These are phyloP conservation scores for Lophotis ruficrista DNA, from an alignment of 2,113 vertebrate species.

Conservation along the genomic window DNA sequence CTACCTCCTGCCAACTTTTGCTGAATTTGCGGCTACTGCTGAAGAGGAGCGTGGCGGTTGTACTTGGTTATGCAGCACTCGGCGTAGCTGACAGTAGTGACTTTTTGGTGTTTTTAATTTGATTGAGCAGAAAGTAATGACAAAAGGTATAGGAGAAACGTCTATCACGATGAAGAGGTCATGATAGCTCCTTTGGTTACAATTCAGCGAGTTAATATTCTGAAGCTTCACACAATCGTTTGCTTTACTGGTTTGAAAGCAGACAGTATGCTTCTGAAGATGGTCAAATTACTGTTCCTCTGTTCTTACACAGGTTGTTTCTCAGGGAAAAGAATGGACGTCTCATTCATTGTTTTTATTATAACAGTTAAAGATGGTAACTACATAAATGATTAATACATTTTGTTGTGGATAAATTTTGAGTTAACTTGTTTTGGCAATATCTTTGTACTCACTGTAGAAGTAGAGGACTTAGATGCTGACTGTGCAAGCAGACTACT, in stretches of 20 bases:
- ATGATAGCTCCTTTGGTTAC: background rate
- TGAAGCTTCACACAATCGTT: background rate
- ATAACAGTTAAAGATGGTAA: background rate
- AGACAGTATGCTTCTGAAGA: background rate
- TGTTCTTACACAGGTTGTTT: background rate
- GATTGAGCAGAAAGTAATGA: background rate
- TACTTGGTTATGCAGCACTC: background rate
- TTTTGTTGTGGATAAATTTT: background rate
- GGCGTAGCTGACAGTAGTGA: background rate
- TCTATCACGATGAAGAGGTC: accelerated
- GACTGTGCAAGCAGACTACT: background rate
- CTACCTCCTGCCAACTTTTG: background rate
- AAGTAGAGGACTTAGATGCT: background rate
- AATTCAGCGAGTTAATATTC: background rate
- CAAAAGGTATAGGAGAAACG: background rate
- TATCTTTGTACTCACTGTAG: background rate
- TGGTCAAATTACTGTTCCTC: background rate
- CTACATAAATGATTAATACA: background rate
- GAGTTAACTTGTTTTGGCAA: background rate
- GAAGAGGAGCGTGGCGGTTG: background rate
- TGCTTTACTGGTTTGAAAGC: background rate
- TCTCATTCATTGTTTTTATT: background rate
- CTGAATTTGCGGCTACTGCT: background rate
- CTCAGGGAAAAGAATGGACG: background rate
- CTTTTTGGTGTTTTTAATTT: background rate